Evolutionary conservation across 2,797 vertebrate genomes (phyloP), one percentile per base, ranked within the genome.

Genomic region (Pseudochirops corinnae): DNA sequence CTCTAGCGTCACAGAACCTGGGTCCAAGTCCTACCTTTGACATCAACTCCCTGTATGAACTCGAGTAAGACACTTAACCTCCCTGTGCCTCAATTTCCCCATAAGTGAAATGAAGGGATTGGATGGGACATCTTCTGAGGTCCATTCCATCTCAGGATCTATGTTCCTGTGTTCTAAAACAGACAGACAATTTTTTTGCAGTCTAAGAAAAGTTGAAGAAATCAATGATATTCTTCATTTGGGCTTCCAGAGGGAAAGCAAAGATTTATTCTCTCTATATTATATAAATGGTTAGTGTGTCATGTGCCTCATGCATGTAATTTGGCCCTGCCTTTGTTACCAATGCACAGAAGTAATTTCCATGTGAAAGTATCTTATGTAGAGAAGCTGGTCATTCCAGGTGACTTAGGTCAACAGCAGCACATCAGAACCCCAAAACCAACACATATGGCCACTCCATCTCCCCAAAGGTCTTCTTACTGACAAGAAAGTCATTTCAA

Each of bases 151-250:
- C 1, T 46, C 10, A 50, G 4, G 21, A 21, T 50, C 39, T 87
- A 94, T 94, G 95, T 93, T 90, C 91, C 52, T 93, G 33, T 91
- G 92, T 94, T 92, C 93, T 97, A 94, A 92, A 31, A 96, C 91
- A 96, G 18, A 74, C 91, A 90, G 39, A 90, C 39, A 87, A 87
- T 87, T 26, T 7, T 50, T 10, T n/a, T 31, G 28, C 24, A 55
- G 55, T 55, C 90, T n/a, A 91, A n/a, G 90, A 55, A n/a, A 91
- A 13, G 55, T 39, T 91, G 90, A 94, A 94, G 92, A 95, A 96
- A 31, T 33, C 33, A 56, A 92, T 94, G 56, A 94, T 94, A 95
- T 94, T 97, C 92, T 93, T 97, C 52, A 90, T 18, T 46, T 94
- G 50, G 95, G 95, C 93, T 52, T 93, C 95, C 58, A 92, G 26